These are phyloP conservation scores for Acomys russatus DNA, from an alignment of 2,797 vertebrate species.

Conservation along the genomic window DNA sequence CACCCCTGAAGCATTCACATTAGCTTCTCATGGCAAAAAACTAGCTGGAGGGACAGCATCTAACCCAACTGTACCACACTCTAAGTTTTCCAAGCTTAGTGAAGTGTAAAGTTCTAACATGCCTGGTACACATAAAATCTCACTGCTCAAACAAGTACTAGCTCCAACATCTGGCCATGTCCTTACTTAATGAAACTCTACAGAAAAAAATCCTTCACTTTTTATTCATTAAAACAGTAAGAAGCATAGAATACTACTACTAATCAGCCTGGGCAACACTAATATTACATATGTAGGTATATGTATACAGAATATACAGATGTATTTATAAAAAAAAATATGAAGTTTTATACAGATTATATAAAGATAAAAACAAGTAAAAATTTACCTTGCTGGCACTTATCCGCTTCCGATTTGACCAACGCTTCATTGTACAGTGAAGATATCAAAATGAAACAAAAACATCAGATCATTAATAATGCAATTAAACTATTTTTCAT, in stretches of 20 bases:
- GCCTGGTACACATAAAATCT: conserved; percentile 50
- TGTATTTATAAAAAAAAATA: neutral
- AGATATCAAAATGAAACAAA: conserved; percentile 39
- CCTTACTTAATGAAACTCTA: conserved; percentile 24
- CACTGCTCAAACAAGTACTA: conserved; percentile 9
- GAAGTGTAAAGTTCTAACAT: conserved; percentile 56
- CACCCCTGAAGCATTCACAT: neutral
- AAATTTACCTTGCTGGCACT: conserved; percentile 90
- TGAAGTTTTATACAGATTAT: neutral
- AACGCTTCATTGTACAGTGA: conserved; percentile 88
- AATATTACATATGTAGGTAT: neutral
- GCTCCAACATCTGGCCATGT: conserved; percentile 51
- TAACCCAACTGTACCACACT: neutral
- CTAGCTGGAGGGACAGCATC: conserved; percentile 45
- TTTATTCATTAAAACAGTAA: neutral
- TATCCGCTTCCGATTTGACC: conserved; percentile 91
- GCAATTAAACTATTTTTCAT: conserved; percentile 27
- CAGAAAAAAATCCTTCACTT: neutral
- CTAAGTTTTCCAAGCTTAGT: conserved; percentile 53
- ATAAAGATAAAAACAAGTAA: neutral
- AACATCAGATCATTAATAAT: conserved; percentile 72
- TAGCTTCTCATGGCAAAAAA: conserved; percentile 20
- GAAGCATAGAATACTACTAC: neutral
- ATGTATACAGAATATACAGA: neutral
- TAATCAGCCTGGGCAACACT: neutral